Base-by-base conservation (phyloP, 2,888 invertebrate genomes). In the Thysanoteuthis rhombus region DNA sequence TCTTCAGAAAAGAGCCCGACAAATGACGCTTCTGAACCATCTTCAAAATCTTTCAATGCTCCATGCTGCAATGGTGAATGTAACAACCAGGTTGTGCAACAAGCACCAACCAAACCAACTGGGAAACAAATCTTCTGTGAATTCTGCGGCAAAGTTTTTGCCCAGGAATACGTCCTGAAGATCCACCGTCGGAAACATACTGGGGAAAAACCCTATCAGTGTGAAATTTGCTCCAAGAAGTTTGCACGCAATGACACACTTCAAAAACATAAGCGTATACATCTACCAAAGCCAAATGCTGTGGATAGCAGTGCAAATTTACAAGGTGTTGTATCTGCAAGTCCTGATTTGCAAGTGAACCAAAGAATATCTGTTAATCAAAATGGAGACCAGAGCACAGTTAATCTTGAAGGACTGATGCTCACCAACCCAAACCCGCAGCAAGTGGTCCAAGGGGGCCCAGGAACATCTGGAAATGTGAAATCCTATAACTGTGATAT, bases 401-500 rank as follows among this genome's bases (percentile, higher is more conserved):
- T 40, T 40, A 39, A 92, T 19, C n/a, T 45, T 19, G 42, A 45
- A 25, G 45, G 42, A 45, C 19, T 92, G 42, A 19, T 92, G 92
- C n/a, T 45, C 32, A 12, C 42, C 25, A 39, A n/a, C 36, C 45
- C 92, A n/a, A 92, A 42, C 32, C 45, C 42, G 19, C 92, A 92
- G 42, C 39, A 40, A 39, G 32, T 42, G 32, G 32, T 32, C 42
- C 40, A 45, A 36, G 22, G n/a, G 3, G 25, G 42, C 19, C 92
- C 42, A 36, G 75, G 16, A 36, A n/a, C 75, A n/a, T 75, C 75
- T 75, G 75, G n/a, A 75, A 75, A 75, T 16, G 12, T 25, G 2
- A 92, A 92, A 32, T 92, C 92, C 40, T 92, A 92, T 36, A 92
- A 40, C 45, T 92, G 92, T 92, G 92, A 92, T 28, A 92, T 92